Percentiles rank a stretch among this genome's conserved stretches.
Conservation (phyloP, 1,140 invertebrate species). For the Rhopalosiphum maidis region DNA sequence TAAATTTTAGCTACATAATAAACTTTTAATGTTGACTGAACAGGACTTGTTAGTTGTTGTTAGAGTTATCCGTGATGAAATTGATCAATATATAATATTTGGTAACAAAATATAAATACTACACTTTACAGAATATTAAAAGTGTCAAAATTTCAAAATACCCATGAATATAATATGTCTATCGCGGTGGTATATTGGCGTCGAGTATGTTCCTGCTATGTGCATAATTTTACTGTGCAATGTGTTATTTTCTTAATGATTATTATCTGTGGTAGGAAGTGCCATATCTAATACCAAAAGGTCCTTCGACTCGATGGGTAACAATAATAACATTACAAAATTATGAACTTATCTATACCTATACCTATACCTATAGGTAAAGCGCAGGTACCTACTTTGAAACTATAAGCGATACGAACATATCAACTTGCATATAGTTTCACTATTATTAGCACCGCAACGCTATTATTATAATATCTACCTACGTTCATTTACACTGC, state of each 20-base stretch:
- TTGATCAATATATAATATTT: background rate
- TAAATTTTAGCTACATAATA: too few species aligned
- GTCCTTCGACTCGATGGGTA: background rate
- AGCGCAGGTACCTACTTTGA: background rate
- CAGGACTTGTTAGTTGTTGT: too few species aligned
- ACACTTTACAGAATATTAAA: background rate
- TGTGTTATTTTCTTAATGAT: background rate
- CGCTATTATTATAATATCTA: background rate
- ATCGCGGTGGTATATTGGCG: background rate
- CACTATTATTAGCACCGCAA: background rate
- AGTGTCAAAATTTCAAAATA: background rate
- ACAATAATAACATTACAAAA: background rate
- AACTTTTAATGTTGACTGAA: too few species aligned
- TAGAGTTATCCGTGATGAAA: background rate
- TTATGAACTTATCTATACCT: background rate
- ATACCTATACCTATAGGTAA: background rate
- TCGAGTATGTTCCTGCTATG: background rate
- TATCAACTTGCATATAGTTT: background rate
- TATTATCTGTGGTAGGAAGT: background rate
- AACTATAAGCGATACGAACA: background rate
- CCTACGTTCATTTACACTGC: background rate
- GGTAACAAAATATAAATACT: background rate
- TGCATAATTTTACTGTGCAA: background rate
- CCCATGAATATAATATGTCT: background rate
- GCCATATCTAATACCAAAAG: background rate